Percentiles rank a stretch among this genome's conserved stretches.
These are phyloP conservation scores for Peromyscus leucopus DNA, from an alignment of 2,113 vertebrate genomes.

Conservation along the genomic window DNA sequence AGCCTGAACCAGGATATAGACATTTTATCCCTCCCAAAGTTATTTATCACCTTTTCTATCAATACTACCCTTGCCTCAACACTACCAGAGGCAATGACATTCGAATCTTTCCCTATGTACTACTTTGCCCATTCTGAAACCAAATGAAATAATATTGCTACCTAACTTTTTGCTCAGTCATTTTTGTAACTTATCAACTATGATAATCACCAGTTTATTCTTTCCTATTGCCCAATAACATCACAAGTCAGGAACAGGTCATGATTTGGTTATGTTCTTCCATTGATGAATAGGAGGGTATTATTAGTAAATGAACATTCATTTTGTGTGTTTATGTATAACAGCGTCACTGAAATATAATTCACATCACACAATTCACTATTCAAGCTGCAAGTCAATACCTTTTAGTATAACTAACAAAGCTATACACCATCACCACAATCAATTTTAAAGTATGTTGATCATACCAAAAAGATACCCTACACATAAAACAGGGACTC, in stretches of 20 bases:
- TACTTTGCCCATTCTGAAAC: background rate
- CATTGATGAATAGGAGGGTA: background rate
- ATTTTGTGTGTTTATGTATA: background rate
- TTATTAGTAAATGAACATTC: background rate
- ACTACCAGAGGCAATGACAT: background rate
- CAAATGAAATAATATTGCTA: background rate
- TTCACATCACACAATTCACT: background rate
- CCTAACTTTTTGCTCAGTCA: background rate
- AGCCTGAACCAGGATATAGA: background rate
- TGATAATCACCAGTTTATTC: background rate
- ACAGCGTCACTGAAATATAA: background rate
- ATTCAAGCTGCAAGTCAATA: background rate
- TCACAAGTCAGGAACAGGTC: background rate
- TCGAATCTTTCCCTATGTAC: background rate
- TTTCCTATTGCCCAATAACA: too few relatives aligned
- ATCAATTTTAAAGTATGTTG: background rate
- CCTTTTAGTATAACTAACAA: background rate
- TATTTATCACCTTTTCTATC: background rate
- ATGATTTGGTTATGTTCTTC: background rate
- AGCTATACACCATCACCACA: background rate
- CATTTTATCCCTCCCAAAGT: background rate
- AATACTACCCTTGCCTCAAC: background rate
- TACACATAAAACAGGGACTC: too few relatives aligned
- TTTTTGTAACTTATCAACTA: background rate
- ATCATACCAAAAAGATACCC: background rate